Evolutionary conservation across 2,797 vertebrate species (phyloP).

Genomic region (Enteromius anoplus): DNA sequence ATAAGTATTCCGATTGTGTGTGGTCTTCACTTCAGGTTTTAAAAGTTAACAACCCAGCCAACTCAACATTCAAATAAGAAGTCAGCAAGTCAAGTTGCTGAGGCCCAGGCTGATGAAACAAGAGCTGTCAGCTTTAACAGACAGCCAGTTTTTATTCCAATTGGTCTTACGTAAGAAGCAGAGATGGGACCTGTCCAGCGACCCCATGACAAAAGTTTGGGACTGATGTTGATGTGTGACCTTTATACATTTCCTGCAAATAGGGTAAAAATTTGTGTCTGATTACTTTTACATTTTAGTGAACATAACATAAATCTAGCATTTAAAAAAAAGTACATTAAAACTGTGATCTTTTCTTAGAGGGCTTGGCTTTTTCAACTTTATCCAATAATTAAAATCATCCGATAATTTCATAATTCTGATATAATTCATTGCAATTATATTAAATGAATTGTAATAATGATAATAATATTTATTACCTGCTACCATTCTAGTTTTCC

Average conservation of each 20-base stretch:
- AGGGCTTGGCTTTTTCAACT: not conserved
- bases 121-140: slow-evolving; percentile 37
- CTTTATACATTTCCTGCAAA: not conserved
- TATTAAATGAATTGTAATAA: not conserved
- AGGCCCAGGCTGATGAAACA: slow-evolving; percentile 28
- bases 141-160: slow-evolving; percentile 43
- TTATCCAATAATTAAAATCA: not conserved
- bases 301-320: not conserved
- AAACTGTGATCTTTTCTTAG: not conserved
- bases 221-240: not conserved
- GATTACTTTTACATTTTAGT: not conserved
- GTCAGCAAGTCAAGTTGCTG: not conserved
- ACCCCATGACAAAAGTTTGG: slow-evolving; percentile 6
- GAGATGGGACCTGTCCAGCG: slow-evolving; percentile 11
- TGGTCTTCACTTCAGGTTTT: slow-evolving; percentile 5
- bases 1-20: slow-evolving; percentile 17
- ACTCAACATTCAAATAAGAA: slow-evolving; percentile 26
- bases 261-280: not conserved
- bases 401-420: not conserved
- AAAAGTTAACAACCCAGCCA: slow-evolving; percentile 20
- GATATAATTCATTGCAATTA: not conserved
- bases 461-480: not conserved
- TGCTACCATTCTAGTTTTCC: not conserved
- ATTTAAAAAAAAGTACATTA: not conserved
- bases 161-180: slow-evolving; percentile 42